phyloP scores from a whole-genome alignment of 2,797 vertebrate genomes.

The Molossus alvarezi region DNA sequence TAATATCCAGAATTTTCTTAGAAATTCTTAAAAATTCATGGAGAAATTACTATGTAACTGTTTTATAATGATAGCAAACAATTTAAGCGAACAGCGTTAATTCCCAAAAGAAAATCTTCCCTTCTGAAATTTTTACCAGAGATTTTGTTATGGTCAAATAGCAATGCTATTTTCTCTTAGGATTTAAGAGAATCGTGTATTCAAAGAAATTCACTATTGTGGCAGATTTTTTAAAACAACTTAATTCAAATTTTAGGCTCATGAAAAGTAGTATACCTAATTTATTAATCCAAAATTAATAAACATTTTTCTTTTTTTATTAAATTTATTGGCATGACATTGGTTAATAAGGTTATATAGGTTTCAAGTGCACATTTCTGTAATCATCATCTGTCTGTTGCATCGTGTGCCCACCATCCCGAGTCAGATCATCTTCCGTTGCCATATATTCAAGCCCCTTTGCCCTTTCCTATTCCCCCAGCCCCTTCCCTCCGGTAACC shows the following conservation, averaged over 20 bases:
- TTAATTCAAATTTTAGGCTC: not conserved
- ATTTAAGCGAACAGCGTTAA: slow-evolving; percentile 22
- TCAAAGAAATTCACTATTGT: slow-evolving; percentile 4
- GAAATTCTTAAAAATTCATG: slow-evolving; percentile 20
- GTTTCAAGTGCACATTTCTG: not conserved
- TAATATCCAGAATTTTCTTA: slow-evolving; percentile 35
- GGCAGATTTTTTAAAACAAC: slow-evolving; percentile 14
- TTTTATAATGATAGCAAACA: not conserved
- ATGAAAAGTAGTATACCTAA: not conserved
- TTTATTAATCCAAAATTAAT: slow-evolving; percentile 45
- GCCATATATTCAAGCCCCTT: not conserved
- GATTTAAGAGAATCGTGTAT: slow-evolving; percentile 47
- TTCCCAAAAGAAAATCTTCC: not conserved
- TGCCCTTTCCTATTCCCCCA: not conserved
- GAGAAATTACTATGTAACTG: not conserved
- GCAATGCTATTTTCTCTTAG: not conserved
- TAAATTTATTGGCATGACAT: not conserved
- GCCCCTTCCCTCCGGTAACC: not conserved
- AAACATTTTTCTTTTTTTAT: not conserved
- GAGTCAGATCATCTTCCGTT: not conserved
- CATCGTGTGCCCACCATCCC: not conserved
- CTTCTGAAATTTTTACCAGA: slow-evolving; percentile 38
- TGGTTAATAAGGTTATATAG: not conserved
- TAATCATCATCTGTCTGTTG: not conserved
- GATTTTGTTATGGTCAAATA: slow-evolving; percentile 53